Evolutionary conservation across 1,140 invertebrate species (phyloP).

Genomic region (Aphelinus certus): DNA sequence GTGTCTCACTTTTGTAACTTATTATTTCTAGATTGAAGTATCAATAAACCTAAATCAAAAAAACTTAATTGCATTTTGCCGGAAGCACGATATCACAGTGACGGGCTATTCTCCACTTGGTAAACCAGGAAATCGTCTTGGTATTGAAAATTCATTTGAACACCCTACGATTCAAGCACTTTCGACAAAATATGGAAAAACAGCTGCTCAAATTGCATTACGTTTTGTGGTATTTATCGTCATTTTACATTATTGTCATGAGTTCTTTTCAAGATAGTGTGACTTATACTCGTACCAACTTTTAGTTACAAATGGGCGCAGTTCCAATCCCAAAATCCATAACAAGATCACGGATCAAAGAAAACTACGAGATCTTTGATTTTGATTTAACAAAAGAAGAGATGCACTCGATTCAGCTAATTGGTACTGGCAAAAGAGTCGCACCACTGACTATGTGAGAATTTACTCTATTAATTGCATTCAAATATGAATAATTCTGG

Average conservation of each 20-base stretch:
- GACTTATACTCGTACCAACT: background rate
- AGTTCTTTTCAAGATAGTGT: background rate
- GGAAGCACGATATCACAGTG: constrained; percentile 72
- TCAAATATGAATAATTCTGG: constrained; percentile 15
- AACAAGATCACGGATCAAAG: constrained; percentile 72
- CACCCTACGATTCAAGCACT: constrained; percentile 68
- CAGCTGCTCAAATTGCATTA: constrained; percentile 74
- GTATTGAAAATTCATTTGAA: constrained; percentile 56
- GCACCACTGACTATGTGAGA: constrained; percentile 22
- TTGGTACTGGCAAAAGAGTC: constrained; percentile 49
- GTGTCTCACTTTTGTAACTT: too few relatives aligned
- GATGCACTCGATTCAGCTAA: constrained; percentile 55
- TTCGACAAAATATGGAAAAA: constrained; percentile 74
- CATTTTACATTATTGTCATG: too few relatives aligned
- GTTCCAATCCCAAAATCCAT: constrained; percentile 79
- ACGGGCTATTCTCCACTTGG: constrained; percentile 87
- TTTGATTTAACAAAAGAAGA: constrained; percentile 75
- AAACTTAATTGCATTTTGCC: constrained; percentile 3
- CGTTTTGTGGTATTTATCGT: constrained; percentile 69
- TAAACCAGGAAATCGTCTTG: constrained; percentile 49
- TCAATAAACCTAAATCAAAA: background rate
- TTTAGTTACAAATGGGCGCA: background rate
- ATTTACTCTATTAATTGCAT: constrained; percentile 43
- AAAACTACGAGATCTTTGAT: constrained; percentile 80
- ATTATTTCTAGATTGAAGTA: background rate